Evolutionary conservation across 1,140 invertebrate genomes (phyloP), one percentile per base, ranked within the genome.

Genomic region (Diploscapter pachys): DNA sequence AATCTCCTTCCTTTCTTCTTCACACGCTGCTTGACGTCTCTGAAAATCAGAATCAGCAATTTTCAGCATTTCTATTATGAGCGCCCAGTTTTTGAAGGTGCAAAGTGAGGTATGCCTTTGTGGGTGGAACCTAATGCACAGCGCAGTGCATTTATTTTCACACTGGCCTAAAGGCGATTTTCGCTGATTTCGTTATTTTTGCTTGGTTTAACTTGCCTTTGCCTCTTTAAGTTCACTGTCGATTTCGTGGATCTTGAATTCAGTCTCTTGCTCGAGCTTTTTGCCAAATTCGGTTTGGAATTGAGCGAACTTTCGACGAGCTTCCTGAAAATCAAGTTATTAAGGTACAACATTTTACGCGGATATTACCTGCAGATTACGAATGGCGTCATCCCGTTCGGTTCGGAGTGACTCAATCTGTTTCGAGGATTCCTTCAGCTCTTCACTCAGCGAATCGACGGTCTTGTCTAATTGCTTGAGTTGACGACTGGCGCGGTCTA

Each of bases 241-340:
- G 11, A 50, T 4, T 6, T 62, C 48, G 5, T 48, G 48, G 13
- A 78, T 70, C 59, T 78, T 79, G 59, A 67, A 57, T 55, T 50
- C n/a, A 9, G 49, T 49, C 48, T 79, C 64, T 5, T 74, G 64
- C 51, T 71, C 72, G 13, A 80, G 57, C 64, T 79, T 71, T 8
- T 5, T 49, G 6, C 68, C 77, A 53, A 75, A 76, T 31, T 79
- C 78, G 2, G 66, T 75, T 52, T 79, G 78, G 73, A 79, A 79
- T 31, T 78, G 71, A 48, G 64, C 13, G 61, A 79, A 79, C n/a
- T 79, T 79, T 50, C 72, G 5, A 52, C 78, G 6, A 2, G 78
- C 78, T 5, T 79, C 78, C 5, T 69, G 77, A 31, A 31, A 31
- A 31, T 31, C 31, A 31, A 31, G 31, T 31, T 31, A 31, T 31